Base-by-base conservation (phyloP, 2,888 invertebrate genomes). In the Silvanus unidentatus region DNA sequence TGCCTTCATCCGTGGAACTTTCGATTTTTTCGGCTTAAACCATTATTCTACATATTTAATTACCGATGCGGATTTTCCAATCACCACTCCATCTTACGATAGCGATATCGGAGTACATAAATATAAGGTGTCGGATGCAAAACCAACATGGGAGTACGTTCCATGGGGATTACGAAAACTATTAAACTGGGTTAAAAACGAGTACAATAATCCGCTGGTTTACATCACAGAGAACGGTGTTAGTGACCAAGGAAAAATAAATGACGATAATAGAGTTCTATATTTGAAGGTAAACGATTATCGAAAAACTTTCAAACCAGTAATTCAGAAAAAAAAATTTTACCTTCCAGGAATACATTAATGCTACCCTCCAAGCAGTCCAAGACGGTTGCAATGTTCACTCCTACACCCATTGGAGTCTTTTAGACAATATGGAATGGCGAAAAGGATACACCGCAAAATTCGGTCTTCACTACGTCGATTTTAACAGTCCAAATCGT, bases 371-470 rank as follows among this genome's bases (percentile, higher is more conserved):
- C 67, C 1, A 46, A 39, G 78, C 80, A 0, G 59, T 82, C 0
- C 71, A 75, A 29, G 81, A 83, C 62, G 75, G 76, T 0, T 81
- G 79, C 50, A 73, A 73, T 40, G 75, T 85, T 1, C 63, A 73
- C 6, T 86, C 82, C 0, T 91, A 88, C 61, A 79, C 84, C 0
- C 79, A 81, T 43, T 89, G 89, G 88, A 84, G 84, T 51, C 69
- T 91, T 11, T 76, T 90, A 69, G 90, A 92, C 60, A 87, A 87
- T 62, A 87, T 84, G 67, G 89, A 91, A 66, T 90, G 89, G 89
- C 74, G 75, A 46, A 74, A 77, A 35, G 90, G 89, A 16, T 89
- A 78, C 63, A 79, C 80, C 8, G 74, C 77, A 50, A 78, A 76
- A 62, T 88, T 83, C 67, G 88, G 88, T 4, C 55, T 88, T 0